Conservation (phyloP, 2,888 invertebrate species). For the Pocota personata region DNA sequence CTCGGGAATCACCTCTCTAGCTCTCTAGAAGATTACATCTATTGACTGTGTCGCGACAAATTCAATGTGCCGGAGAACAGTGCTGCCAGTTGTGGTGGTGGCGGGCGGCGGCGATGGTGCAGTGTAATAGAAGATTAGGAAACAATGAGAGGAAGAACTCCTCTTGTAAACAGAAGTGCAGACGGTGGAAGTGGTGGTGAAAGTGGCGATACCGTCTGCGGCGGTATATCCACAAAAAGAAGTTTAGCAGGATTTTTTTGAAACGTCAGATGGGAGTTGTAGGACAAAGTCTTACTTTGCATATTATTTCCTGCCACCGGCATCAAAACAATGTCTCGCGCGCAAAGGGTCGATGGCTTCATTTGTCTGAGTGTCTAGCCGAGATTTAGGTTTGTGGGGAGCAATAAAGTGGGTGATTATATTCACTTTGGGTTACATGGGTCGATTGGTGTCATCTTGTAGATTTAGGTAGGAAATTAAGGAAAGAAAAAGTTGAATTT, state of each 20-base stretch:
- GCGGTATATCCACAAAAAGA: slow-evolving; percentile 47
- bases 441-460: neutral
- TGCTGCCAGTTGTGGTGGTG: slow-evolving; percentile 21
- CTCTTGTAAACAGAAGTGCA: slow-evolving; percentile 62
- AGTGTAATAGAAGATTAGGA: slow-evolving; percentile 73
- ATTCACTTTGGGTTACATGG: neutral
- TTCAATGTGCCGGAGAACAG: slow-evolving; percentile 56
- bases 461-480: neutral
- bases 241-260: slow-evolving; percentile 42
- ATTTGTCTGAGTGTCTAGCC: slow-evolving; percentile 65
- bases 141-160: slow-evolving; percentile 64
- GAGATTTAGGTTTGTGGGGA: slow-evolving; percentile 66
- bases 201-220: slow-evolving; percentile 35
- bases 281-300: slow-evolving; percentile 65
- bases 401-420: neutral
- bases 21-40: slow-evolving; percentile 72
- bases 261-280: slow-evolving; percentile 45
- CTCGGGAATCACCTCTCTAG: slow-evolving; percentile 67
- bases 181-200: slow-evolving; percentile 58
- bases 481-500: too few species aligned
- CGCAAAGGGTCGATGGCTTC: slow-evolving; percentile 68
- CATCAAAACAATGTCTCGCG: slow-evolving; percentile 65
- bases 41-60: slow-evolving; percentile 73
- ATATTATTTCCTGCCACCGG: slow-evolving; percentile 45
- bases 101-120: slow-evolving; percentile 12